phyloP scores from a whole-genome alignment of 2,797 vertebrate genomes.

The Pantherophis vulpinus region DNA sequence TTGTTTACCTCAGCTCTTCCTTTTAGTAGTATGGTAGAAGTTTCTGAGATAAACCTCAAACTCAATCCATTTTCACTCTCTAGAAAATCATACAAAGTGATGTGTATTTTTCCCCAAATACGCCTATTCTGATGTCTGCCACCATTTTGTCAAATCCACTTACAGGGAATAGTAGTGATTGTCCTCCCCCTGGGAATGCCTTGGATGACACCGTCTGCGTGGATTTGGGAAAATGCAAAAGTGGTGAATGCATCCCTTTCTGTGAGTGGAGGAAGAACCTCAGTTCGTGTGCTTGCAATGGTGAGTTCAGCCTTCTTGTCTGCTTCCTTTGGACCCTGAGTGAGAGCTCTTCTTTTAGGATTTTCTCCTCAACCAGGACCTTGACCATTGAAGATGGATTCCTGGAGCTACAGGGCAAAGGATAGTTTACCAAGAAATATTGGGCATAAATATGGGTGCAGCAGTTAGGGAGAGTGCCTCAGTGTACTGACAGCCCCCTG shows the following conservation, averaged over 20 bases:
- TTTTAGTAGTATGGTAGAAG: not conserved
- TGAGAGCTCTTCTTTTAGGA: fast-evolving
- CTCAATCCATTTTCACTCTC: not conserved
- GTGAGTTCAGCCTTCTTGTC: conserved; percentile 64
- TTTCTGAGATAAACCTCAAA: not conserved
- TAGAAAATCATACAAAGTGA: not conserved
- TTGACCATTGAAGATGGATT: not conserved
- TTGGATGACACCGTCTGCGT: conserved; percentile 82
- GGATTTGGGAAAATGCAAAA: conserved; percentile 86
- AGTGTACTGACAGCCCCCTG: not conserved
- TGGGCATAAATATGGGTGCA: not conserved
- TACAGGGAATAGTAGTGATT: conserved; percentile 88
- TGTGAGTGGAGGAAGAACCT: conserved; percentile 83
- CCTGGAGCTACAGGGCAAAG: not conserved
- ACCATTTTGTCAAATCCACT: not conserved
- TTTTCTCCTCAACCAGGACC: not conserved
- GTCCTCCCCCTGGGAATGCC: conserved; percentile 86
- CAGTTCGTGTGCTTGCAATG: conserved; percentile 88
- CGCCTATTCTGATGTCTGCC: not conserved
- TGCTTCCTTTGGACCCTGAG: fast-evolving
- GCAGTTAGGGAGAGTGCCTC: not conserved
- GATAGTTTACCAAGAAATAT: not conserved
- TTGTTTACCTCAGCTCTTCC: not conserved
- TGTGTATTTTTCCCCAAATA: not conserved
- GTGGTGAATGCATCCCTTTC: conserved; percentile 90